phyloP scores from a whole-genome alignment of 2,113 vertebrate species.

The Pluvialis apricaria region DNA sequence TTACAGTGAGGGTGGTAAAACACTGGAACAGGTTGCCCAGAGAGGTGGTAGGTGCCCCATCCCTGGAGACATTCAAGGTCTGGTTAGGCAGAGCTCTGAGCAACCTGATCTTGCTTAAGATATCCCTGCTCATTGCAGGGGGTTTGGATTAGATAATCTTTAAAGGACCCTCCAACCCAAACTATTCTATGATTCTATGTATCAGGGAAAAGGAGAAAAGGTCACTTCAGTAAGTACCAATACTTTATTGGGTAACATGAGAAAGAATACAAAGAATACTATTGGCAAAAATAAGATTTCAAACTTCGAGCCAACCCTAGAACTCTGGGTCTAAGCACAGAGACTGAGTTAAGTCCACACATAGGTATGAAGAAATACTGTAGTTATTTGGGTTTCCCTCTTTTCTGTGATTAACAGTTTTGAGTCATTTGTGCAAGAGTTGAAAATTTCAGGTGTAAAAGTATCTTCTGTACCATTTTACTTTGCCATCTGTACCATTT shows the following conservation, averaged over 20 bases:
- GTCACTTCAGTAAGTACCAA: not conserved
- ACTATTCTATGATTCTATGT: not conserved
- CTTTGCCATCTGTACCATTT: not conserved
- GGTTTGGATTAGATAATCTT: not conserved
- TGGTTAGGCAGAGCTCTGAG: not conserved
- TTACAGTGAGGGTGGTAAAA: not conserved
- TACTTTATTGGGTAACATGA: not conserved
- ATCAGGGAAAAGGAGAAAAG: not conserved
- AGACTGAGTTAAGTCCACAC: not conserved
- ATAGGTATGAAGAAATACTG: not conserved
- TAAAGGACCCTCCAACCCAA: not conserved
- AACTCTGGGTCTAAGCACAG: not conserved
- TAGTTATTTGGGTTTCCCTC: not conserved
- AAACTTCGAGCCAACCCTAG: not conserved
- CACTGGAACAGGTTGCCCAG: not conserved
- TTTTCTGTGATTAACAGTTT: not conserved
- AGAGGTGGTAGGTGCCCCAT: not conserved
- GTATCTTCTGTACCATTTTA: not conserved
- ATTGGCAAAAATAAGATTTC: not conserved
- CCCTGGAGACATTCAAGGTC: not conserved
- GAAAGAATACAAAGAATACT: not conserved
- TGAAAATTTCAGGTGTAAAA: not conserved
- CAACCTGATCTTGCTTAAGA: not conserved
- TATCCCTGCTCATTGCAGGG: not conserved
- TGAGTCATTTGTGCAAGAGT: not conserved